These are phyloP conservation scores for Acleris laterana DNA, from an alignment of 2,888 invertebrate genomes.

Conservation along the genomic window DNA sequence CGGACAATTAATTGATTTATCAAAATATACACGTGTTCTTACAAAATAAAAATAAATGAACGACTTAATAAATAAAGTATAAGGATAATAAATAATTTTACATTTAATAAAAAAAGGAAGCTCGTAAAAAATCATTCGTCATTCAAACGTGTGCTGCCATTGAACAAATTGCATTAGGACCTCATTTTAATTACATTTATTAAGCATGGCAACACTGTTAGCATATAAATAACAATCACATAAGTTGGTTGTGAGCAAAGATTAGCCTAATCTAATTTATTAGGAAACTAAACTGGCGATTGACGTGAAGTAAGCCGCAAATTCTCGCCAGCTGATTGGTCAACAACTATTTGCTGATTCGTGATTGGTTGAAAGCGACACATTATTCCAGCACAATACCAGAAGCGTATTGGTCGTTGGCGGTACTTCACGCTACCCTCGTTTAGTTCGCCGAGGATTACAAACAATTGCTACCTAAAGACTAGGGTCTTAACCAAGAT, in stretches of 20 bases:
- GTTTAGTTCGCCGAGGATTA: constrained; percentile 11
- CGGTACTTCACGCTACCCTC: constrained; percentile 12
- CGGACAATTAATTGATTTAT: constrained; percentile 27
- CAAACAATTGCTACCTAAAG: constrained; percentile 70
- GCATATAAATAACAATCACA: constrained; percentile 43
- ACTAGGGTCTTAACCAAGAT: constrained; percentile 73
- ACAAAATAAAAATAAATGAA: constrained; percentile 46
- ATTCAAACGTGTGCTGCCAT: constrained; percentile 37
- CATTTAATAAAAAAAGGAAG: constrained; percentile 52
- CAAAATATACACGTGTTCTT: constrained; percentile 30
- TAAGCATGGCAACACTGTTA: constrained; percentile 44
- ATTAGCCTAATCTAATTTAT: constrained; percentile 52
- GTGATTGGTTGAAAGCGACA: constrained; percentile 3
- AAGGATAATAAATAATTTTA: constrained; percentile 43
- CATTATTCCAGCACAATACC: not conserved
- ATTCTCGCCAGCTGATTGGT: not conserved
- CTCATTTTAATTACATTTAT: constrained; percentile 1
- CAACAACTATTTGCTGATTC: not conserved
- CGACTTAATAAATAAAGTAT: constrained; percentile 43
- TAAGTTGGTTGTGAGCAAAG: constrained; percentile 71
- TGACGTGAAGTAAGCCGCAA: constrained; percentile 14
- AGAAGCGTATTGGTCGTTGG: not conserved
- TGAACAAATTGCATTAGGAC: constrained; percentile 9
- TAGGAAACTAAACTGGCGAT: not conserved
- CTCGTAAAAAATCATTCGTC: constrained; percentile 45